Percentiles rank a stretch among this genome's conserved stretches.
phyloP scores from a whole-genome alignment of 2,888 invertebrate species.

The Polymixis flavicincta region DNA sequence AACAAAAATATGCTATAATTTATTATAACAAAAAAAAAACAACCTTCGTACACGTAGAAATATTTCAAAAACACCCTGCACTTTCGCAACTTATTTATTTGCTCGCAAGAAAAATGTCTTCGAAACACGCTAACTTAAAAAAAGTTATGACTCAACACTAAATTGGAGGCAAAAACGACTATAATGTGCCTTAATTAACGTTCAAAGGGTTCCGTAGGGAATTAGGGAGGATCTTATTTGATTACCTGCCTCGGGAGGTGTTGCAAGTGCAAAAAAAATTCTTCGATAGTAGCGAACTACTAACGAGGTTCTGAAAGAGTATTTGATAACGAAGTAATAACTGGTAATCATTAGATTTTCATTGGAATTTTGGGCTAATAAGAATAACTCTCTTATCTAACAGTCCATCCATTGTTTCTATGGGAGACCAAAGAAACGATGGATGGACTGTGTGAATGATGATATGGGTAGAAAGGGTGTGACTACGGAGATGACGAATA shows the following conservation, averaged over 20 bases:
- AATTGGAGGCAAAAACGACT: slow-evolving; percentile 45
- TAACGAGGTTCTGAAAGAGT: slow-evolving; percentile 59
- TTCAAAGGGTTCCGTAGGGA: slow-evolving; percentile 47
- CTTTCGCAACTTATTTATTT: slow-evolving; percentile 48
- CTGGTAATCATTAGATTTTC: background rate
- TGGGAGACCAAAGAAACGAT: too few species aligned
- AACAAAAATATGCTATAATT: background rate
- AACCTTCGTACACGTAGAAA: slow-evolving; percentile 8
- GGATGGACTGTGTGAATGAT: too few species aligned
- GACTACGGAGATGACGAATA: too few species aligned
- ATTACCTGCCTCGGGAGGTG: slow-evolving; percentile 60
- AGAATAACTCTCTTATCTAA: too few species aligned
- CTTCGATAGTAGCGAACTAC: slow-evolving; percentile 52
- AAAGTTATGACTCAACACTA: slow-evolving; percentile 52
- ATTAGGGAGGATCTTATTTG: slow-evolving; percentile 59
- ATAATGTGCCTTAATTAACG: slow-evolving; percentile 54
- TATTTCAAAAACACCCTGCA: slow-evolving; percentile 38
- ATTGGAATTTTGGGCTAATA: background rate
- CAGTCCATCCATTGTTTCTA: too few species aligned
- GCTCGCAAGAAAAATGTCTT: slow-evolving; percentile 36
- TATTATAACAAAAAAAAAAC: slow-evolving; percentile 9
- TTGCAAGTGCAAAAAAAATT: slow-evolving; percentile 48
- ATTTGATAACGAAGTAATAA: background rate
- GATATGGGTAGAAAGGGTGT: too few species aligned
- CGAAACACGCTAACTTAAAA: slow-evolving; percentile 56